These are phyloP conservation scores for Allophyes oxyacanthae DNA, from an alignment of 2,888 invertebrate genomes.

Conservation along the genomic window DNA sequence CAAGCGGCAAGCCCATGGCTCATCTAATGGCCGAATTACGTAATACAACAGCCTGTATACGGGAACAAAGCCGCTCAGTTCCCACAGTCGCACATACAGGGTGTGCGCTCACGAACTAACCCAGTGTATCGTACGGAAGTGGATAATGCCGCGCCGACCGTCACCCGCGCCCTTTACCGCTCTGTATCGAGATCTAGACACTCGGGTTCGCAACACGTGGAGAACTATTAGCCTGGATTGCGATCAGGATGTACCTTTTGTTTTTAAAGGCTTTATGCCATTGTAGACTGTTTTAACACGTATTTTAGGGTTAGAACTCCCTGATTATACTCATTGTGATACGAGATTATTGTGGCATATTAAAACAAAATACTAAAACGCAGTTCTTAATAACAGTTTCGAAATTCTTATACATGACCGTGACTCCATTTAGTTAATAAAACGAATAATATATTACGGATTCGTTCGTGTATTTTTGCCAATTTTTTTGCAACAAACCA, in stretches of 20 bases:
- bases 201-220: constrained; percentile 62
- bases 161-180: constrained; percentile 85
- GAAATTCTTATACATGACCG: constrained; percentile 22
- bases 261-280: constrained; percentile 19
- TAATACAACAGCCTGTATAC: constrained; percentile 68
- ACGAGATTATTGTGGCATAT: no score
- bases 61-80: constrained; percentile 77
- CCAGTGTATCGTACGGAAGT: constrained; percentile 84
- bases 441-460: constrained; percentile 16
- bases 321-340: no score
- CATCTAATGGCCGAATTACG: constrained; percentile 39
- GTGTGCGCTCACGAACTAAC: constrained; percentile 86
- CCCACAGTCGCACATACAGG: constrained; percentile 87
- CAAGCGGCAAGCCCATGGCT: constrained; percentile 27
- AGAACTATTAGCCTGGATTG: constrained; percentile 58
- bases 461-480: constrained; percentile 31
- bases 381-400: constrained; percentile 10
- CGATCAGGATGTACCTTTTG: constrained; percentile 49
- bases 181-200: constrained; percentile 74
- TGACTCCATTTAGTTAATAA: constrained; percentile 27
- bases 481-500: constrained; percentile 33
- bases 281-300: constrained; percentile 21
- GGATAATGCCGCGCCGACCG: constrained; percentile 79
- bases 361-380: not conserved
- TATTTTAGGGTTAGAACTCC: not conserved